A percentile compares a stretch with the other conserved stretches of the same genome.
Evolutionary conservation across 2,113 vertebrate species (phyloP).

Genomic region (Chitala chitala): DNA sequence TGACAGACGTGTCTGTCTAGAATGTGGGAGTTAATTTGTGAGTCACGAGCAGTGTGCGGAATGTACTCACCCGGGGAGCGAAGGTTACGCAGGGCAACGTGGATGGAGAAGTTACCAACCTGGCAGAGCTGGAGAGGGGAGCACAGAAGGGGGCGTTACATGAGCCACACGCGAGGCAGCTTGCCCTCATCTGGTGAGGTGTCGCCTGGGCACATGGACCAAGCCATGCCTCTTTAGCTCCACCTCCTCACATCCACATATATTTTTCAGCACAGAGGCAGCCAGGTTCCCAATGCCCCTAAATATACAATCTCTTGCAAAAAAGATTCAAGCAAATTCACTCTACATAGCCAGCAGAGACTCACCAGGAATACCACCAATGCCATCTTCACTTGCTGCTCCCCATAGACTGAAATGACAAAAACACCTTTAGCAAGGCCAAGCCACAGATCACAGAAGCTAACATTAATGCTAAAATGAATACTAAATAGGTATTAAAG

Average conservation of each 20-base stretch:
- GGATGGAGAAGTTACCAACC: conserved; percentile 85
- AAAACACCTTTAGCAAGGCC: neutral
- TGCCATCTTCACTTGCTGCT: conserved; percentile 75
- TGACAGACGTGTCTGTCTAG: neutral
- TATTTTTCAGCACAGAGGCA: too few relatives aligned
- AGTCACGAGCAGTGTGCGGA: neutral
- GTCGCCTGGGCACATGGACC: too few relatives aligned
- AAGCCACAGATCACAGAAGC: neutral
- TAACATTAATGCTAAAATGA: neutral
- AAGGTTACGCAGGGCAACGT: conserved; percentile 78
- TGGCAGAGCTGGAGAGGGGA: conserved; percentile 74
- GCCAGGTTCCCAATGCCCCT: too few relatives aligned
- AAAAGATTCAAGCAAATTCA: neutral
- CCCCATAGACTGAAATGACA: conserved; percentile 66
- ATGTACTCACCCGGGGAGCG: conserved; percentile 65
- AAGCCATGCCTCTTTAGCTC: too few relatives aligned
- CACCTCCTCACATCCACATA: too few relatives aligned
- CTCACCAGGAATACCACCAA: conserved; percentile 78
- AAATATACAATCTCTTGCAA: too few relatives aligned
- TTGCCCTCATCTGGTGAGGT: too few relatives aligned
- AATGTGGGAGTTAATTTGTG: neutral
- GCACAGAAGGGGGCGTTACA: neutral
- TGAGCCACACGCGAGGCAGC: too few relatives aligned
- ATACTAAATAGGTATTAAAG: too few relatives aligned
- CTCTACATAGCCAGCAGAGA: neutral